A percentile compares a stretch with the other conserved stretches of the same genome.
phyloP scores from a whole-genome alignment of 2,888 invertebrate species.

The Synanthedon formicaeformis region DNA sequence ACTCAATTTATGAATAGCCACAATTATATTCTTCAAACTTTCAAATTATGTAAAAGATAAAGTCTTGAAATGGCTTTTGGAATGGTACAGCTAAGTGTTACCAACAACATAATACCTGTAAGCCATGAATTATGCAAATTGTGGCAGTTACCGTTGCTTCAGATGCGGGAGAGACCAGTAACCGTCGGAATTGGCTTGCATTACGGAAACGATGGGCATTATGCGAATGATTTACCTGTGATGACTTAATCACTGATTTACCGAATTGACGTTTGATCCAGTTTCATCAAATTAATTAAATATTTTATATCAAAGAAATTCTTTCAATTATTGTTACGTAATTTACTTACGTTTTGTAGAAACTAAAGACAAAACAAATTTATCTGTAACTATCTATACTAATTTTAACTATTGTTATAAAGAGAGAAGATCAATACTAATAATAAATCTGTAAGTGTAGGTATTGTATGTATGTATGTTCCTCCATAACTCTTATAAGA shows the following conservation, averaged over 20 bases:
- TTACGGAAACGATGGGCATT: conserved; percentile 18
- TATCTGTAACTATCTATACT: too few species aligned
- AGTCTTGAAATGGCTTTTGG: background rate
- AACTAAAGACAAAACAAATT: too few species aligned
- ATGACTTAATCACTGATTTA: conserved; percentile 27
- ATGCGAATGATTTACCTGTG: conserved; percentile 27
- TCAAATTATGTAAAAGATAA: background rate
- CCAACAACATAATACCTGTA: conserved; percentile 14
- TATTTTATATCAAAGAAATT: background rate
- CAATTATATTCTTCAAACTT: too few species aligned
- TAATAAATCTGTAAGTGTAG: too few species aligned
- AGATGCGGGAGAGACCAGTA: conserved; percentile 17
- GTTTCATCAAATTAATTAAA: conserved; percentile 6
- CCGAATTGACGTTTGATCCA: conserved; percentile 20
- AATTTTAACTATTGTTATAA: too few species aligned
- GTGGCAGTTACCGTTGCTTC: conserved; percentile 11
- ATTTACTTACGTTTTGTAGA: background rate
- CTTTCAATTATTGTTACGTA: conserved; percentile 9
- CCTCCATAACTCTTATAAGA: too few species aligned
- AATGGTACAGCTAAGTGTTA: background rate
- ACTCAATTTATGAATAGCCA: too few species aligned
- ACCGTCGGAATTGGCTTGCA: conserved; percentile 17
- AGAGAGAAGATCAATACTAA: too few species aligned
- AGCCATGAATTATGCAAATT: conserved; percentile 21
- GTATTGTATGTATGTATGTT: too few species aligned